A percentile compares a stretch with the other conserved stretches of the same genome.
phyloP scores from a whole-genome alignment of 2,888 invertebrate genomes.

The Eutolmus rufibarbis region DNA sequence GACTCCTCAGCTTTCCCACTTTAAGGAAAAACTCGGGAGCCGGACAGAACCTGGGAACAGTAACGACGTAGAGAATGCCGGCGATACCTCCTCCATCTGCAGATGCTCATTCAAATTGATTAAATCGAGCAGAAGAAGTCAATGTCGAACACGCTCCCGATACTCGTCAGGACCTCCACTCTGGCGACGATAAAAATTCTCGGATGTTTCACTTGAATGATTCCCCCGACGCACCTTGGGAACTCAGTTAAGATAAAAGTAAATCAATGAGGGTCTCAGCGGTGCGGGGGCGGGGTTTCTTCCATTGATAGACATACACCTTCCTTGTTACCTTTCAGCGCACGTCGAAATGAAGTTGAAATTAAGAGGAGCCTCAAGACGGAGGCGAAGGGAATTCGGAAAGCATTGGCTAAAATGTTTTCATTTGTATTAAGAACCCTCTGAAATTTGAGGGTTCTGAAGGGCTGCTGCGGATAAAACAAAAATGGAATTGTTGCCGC shows the following conservation, averaged over 20 bases:
- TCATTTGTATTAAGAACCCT: neutral
- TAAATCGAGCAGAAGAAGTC: conserved; percentile 14
- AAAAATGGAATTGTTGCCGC: neutral
- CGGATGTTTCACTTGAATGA: neutral
- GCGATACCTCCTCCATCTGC: neutral
- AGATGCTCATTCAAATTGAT: conserved; percentile 24
- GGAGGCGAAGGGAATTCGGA: neutral
- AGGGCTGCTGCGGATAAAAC: neutral
- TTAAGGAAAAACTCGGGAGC: neutral
- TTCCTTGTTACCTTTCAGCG: neutral
- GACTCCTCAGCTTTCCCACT: neutral
- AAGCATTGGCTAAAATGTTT: neutral
- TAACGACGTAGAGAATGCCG: neutral
- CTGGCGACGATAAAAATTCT: neutral
- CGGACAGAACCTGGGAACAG: neutral
- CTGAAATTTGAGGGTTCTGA: neutral
- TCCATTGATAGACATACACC: neutral
- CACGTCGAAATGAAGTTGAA: neutral
- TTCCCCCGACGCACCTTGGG: neutral
- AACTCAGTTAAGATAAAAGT: neutral
- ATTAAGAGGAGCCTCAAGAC: neutral
- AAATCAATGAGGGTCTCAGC: neutral
- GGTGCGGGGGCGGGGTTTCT: neutral
- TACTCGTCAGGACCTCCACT: neutral
- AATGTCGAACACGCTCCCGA: neutral